Percentiles rank a stretch among this genome's conserved stretches.
Evolutionary conservation across 2,113 vertebrate species (phyloP).

Genomic region (Syngnathoides biaculeatus): DNA sequence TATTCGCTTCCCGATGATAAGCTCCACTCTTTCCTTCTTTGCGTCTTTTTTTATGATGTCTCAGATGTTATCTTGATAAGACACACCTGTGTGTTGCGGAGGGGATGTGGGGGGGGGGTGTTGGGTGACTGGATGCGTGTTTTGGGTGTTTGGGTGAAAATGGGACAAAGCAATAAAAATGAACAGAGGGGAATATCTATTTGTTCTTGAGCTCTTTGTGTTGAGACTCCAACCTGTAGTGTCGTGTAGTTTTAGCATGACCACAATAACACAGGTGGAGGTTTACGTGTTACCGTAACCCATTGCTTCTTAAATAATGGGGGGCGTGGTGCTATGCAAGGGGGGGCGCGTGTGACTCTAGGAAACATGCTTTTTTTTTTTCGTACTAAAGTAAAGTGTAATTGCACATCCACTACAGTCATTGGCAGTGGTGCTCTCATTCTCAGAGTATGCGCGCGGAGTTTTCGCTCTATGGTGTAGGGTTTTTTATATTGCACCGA

Average conservation of each 20-base stretch:
- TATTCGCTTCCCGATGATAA: constrained; percentile 37
- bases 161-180: constrained; percentile 14
- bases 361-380: too few relatives aligned
- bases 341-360: too few relatives aligned
- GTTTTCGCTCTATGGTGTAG: too few relatives aligned
- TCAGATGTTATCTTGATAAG: constrained; percentile 58
- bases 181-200: constrained; percentile 41
- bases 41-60: constrained; percentile 22
- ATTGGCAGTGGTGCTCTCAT: too few relatives aligned
- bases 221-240: constrained; percentile 52
- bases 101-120: constrained; percentile 13
- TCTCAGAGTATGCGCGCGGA: too few relatives aligned
- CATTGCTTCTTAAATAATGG: too few relatives aligned
- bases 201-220: constrained; percentile 36
- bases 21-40: constrained; percentile 40
- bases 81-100: constrained; percentile 68
- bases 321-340: too few relatives aligned
- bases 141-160: constrained; percentile 58
- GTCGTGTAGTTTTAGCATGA: constrained; percentile 5
- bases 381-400: too few relatives aligned
- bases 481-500: too few relatives aligned
- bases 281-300: not conserved
- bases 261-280: not conserved
- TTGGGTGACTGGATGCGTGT: constrained; percentile 17
- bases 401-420: too few relatives aligned